Evolutionary conservation across 2,797 vertebrate genomes (phyloP).

Genomic region (Tamandua tetradactyla): DNA sequence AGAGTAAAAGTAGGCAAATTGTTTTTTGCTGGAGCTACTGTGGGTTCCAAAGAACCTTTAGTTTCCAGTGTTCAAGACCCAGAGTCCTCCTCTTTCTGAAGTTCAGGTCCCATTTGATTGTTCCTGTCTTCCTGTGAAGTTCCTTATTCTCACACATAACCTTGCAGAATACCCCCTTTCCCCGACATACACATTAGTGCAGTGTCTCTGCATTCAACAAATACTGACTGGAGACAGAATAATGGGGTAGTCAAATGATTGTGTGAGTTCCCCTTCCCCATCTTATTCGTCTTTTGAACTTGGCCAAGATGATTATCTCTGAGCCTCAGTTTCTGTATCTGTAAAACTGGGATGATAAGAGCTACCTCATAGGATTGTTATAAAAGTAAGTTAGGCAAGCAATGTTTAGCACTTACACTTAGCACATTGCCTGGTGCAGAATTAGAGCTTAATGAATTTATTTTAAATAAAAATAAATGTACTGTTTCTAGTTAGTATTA

Average conservation of each 20-base stretch:
- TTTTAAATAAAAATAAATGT: background rate
- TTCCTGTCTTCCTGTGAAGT: background rate
- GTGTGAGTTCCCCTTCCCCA: background rate
- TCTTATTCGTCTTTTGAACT: background rate
- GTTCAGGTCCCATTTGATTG: background rate
- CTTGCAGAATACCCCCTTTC: background rate
- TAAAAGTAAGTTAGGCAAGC: background rate
- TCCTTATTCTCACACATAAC: background rate
- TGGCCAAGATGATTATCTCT: background rate
- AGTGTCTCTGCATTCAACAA: background rate
- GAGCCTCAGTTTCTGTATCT: background rate
- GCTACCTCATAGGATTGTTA: too few relatives aligned
- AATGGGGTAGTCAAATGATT: background rate
- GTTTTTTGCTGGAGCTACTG: background rate
- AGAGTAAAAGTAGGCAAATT: background rate
- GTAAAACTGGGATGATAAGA: background rate
- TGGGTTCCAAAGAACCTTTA: background rate
- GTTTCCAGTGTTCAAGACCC: background rate
- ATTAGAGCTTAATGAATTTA: background rate
- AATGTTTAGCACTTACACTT: background rate
- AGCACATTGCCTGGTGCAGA: background rate
- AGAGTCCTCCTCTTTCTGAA: background rate
- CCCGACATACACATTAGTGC: background rate
- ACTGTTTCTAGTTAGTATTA: background rate
- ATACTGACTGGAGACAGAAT: background rate